phyloP scores from a whole-genome alignment of 2,113 vertebrate species.

The Isichthys henryi region DNA sequence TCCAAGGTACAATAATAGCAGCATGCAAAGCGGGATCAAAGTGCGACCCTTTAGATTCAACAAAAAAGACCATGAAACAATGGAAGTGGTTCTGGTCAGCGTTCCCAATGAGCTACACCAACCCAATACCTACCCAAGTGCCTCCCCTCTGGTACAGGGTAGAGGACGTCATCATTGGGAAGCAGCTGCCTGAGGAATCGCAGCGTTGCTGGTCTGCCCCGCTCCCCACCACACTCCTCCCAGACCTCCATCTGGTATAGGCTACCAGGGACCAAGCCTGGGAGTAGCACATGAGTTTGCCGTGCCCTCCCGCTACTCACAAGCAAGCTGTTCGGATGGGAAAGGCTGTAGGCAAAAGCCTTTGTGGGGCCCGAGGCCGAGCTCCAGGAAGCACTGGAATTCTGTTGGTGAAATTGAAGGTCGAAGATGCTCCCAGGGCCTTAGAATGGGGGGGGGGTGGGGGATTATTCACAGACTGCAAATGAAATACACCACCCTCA shows the following conservation, averaged over 20 bases:
- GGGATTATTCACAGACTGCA: not conserved
- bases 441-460: conserved; percentile 13
- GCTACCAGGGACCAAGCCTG: conserved; percentile 24
- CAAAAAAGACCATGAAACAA: not conserved
- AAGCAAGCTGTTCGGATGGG: conserved; percentile 24
- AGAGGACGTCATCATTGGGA: not conserved
- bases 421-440: conserved; percentile 41
- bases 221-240: conserved; percentile 44
- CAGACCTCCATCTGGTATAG: conserved; percentile 46
- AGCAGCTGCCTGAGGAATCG: conserved; percentile 24
- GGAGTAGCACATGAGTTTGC: conserved; percentile 27
- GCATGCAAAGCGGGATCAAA: conserved; percentile 9
- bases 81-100: not conserved
- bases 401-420: conserved; percentile 36
- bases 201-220: conserved; percentile 20
- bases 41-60: not conserved
- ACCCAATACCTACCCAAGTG: not conserved
- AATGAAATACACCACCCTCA: not conserved
- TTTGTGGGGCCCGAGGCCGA: not conserved
- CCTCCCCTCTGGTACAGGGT: not conserved
- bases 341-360: conserved; percentile 41
- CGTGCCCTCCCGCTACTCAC: conserved; percentile 25
- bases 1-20: conserved; percentile 44
- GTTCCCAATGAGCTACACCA: not conserved
- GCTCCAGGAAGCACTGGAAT: conserved; percentile 41